These are phyloP conservation scores for Yponomeuta malinellus DNA, from an alignment of 2,888 invertebrate genomes.

Conservation along the genomic window DNA sequence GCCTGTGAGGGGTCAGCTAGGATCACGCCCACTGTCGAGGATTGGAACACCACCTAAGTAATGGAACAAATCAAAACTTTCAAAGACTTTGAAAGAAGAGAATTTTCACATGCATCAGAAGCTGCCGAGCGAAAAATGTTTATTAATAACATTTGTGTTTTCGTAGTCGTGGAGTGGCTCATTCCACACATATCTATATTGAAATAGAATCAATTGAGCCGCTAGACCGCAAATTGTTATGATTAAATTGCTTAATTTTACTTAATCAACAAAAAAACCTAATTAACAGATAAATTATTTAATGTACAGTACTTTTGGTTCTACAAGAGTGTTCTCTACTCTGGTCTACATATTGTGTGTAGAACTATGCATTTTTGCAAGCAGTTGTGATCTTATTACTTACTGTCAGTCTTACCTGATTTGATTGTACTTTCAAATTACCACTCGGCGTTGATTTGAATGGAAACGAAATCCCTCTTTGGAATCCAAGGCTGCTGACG, in stretches of 20 bases:
- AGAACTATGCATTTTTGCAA: background rate
- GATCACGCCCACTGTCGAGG: slow-evolving; percentile 80
- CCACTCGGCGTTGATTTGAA: slow-evolving; percentile 82
- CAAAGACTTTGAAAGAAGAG: background rate
- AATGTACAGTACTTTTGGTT: too few relatives aligned
- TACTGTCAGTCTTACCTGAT: slow-evolving; percentile 70
- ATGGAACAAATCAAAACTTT: background rate
- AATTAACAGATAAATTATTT: too few relatives aligned
- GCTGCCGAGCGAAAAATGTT: too few relatives aligned
- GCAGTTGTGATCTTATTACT: background rate
- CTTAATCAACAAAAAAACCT: too few relatives aligned
- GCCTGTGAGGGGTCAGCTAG: slow-evolving; percentile 80
- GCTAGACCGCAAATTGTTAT: too few relatives aligned
- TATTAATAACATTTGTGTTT: too few relatives aligned
- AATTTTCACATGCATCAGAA: too few relatives aligned
- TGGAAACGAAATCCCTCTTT: slow-evolving; percentile 71
- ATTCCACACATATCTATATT: too few relatives aligned
- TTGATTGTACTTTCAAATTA: slow-evolving; percentile 80
- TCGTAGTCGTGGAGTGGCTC: too few relatives aligned
- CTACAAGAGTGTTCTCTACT: too few relatives aligned
- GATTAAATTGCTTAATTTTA: too few relatives aligned
- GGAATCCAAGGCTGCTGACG: slow-evolving; percentile 17
- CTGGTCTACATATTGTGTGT: background rate
- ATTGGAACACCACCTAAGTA: slow-evolving; percentile 80
- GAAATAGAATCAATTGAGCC: too few relatives aligned